A percentile compares a stretch with the other conserved stretches of the same genome.
Conservation (phyloP, 2,797 vertebrate genomes). For the Sebastes oblongus region DNA sequence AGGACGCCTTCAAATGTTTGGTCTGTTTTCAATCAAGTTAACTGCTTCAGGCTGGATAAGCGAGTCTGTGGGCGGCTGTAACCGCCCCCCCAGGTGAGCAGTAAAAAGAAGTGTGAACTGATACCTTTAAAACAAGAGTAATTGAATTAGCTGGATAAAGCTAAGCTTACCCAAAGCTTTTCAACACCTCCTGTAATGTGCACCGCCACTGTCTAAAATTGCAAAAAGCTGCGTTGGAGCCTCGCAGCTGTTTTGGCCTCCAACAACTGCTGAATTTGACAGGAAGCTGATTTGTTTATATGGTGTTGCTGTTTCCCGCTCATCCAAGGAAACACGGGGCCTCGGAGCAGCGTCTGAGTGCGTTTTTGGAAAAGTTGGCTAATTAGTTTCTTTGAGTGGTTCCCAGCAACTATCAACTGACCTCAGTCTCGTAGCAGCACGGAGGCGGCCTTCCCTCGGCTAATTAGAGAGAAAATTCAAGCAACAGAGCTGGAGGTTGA, state of each 20-base stretch:
- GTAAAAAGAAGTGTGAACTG: constrained; percentile 63
- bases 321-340: constrained; percentile 8
- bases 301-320: constrained; percentile 32
- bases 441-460: constrained; percentile 35
- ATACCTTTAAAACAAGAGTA: constrained; percentile 58
- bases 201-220: constrained; percentile 5
- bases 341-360: constrained; percentile 3
- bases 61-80: constrained; percentile 10
- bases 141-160: constrained; percentile 52
- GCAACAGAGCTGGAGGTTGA: constrained; percentile 55
- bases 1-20: background rate
- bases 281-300: constrained; percentile 55
- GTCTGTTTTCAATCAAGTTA: constrained; percentile 41
- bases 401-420: constrained; percentile 68
- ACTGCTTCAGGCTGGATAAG: constrained; percentile 39
- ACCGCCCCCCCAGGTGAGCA: constrained; percentile 58
- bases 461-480: constrained; percentile 72
- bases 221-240: background rate
- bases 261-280: constrained; percentile 16
- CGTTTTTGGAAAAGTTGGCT: constrained; percentile 63
- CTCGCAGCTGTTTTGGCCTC: constrained; percentile 3
- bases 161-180: constrained; percentile 38
- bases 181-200: constrained; percentile 39
- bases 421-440: constrained; percentile 52
- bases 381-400: constrained; percentile 63